Conservation (phyloP, 2,888 invertebrate species). For the Oxystoma pomonae region DNA sequence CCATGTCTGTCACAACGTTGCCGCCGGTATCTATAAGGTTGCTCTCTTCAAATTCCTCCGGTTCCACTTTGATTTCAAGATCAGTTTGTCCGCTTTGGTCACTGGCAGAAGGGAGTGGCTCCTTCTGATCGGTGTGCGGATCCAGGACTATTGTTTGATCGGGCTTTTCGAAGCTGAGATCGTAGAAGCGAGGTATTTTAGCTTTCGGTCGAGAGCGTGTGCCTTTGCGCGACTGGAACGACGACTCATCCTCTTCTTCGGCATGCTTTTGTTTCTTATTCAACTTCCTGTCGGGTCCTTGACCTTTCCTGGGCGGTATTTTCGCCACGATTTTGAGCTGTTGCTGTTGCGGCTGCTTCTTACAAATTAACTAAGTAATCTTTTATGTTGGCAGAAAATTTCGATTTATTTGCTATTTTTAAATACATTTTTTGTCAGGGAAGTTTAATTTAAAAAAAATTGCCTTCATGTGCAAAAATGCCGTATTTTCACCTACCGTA, state of each 20-base stretch:
- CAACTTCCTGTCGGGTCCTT: slow-evolving; percentile 19
- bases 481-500: no score
- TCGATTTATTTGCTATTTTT: no score
- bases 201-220: slow-evolving; percentile 45
- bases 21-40: slow-evolving; percentile 31
- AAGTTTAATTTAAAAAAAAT: no score
- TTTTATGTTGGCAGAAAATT: no score
- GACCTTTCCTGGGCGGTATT: slow-evolving; percentile 17
- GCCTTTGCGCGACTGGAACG: slow-evolving; percentile 41
- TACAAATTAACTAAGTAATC: no score
- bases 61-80: slow-evolving; percentile 42
- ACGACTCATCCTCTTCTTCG: slow-evolving; percentile 34
- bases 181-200: slow-evolving; percentile 42
- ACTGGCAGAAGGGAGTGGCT: slow-evolving; percentile 15
- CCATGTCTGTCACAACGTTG: slow-evolving; percentile 27
- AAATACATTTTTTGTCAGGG: no score
- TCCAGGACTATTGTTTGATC: slow-evolving; percentile 29
- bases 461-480: no score
- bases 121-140: slow-evolving; percentile 29
- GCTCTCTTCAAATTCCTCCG: slow-evolving; percentile 39
- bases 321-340: slow-evolving; percentile 7
- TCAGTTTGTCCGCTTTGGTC: background rate
- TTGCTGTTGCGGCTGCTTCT: slow-evolving; percentile 24
- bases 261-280: slow-evolving; percentile 28
- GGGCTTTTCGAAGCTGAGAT: slow-evolving; percentile 14